Evolutionary conservation across 2,888 invertebrate genomes (phyloP).

Genomic region (Athalia circularis): DNA sequence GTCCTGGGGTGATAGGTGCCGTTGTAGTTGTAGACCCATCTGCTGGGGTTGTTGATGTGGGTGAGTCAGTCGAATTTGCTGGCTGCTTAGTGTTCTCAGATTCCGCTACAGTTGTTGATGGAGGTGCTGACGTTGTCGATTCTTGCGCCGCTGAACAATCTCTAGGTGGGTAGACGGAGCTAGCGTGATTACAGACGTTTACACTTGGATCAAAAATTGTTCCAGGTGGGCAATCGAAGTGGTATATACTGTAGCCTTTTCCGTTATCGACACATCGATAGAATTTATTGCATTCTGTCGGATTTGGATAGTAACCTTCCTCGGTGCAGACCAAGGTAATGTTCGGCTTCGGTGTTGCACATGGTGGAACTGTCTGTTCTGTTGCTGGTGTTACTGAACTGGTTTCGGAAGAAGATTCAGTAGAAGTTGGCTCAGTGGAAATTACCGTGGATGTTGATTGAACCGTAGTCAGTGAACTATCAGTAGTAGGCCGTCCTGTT

Average conservation of each 20-base stretch:
- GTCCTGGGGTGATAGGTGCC: constrained; percentile 43
- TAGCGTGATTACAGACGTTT: constrained; percentile 81
- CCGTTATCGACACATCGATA: constrained; percentile 82
- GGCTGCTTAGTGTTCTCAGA: constrained; percentile 31
- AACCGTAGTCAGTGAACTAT: constrained; percentile 33
- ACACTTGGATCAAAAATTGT: constrained; percentile 84
- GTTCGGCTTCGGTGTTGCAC: constrained; percentile 58
- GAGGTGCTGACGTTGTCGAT: constrained; percentile 12
- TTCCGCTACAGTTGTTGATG: constrained; percentile 23
- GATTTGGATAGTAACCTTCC: constrained; percentile 81
- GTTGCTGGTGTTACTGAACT: constrained; percentile 23
- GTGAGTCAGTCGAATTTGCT: constrained; percentile 22
- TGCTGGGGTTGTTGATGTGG: constrained; percentile 10
- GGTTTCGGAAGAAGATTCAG: constrained; percentile 52
- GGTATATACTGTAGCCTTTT: constrained; percentile 79
- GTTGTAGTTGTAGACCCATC: constrained; percentile 46
- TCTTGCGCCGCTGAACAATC: constrained; percentile 55
- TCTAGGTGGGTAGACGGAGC: constrained; percentile 79
- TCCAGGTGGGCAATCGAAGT: constrained; percentile 82
- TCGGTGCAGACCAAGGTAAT: constrained; percentile 73
- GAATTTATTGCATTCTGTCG: constrained; percentile 79
- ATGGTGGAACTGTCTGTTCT: constrained; percentile 53
- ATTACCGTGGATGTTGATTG: constrained; percentile 46
- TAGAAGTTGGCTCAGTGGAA: constrained; percentile 41
- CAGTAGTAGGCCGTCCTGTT: not conserved